These are phyloP conservation scores for Arion vulgaris DNA, from an alignment of 1,140 invertebrate genomes.

Conservation along the genomic window DNA sequence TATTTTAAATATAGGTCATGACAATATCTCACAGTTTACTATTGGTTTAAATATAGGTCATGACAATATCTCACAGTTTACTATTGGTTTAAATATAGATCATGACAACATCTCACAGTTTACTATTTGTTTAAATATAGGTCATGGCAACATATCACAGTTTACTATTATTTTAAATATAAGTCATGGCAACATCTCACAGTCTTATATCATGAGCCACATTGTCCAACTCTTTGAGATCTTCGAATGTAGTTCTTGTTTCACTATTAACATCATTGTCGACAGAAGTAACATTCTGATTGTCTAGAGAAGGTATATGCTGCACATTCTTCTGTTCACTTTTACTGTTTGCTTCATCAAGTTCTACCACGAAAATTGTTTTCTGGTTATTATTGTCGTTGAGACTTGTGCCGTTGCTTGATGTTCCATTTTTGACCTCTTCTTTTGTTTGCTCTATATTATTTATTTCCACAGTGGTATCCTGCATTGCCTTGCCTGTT, in stretches of 20 bases:
- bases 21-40: no score
- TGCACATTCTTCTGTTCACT: not conserved
- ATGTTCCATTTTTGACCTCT: not conserved
- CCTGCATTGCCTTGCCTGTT: not conserved
- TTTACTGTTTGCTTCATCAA: not conserved
- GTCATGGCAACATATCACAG: no score
- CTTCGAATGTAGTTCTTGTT: not conserved
- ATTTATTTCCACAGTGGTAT: not conserved
- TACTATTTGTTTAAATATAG: no score
- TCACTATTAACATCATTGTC: not conserved
- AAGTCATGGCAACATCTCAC: not conserved
- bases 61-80: no score
- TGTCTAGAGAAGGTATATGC: not conserved
- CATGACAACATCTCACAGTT: no score
- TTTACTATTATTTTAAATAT: no score
- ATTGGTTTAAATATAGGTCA: no score
- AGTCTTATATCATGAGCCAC: not conserved
- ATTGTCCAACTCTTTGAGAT: not conserved
- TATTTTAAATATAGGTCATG: no score
- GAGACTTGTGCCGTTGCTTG: not conserved
- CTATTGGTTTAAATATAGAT: no score
- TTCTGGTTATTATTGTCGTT: not conserved
- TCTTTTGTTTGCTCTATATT: not conserved
- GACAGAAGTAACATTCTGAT: not conserved
- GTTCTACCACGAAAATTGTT: not conserved